Conservation (phyloP, 2,113 vertebrate species). For the Eleginops maclovinus region DNA sequence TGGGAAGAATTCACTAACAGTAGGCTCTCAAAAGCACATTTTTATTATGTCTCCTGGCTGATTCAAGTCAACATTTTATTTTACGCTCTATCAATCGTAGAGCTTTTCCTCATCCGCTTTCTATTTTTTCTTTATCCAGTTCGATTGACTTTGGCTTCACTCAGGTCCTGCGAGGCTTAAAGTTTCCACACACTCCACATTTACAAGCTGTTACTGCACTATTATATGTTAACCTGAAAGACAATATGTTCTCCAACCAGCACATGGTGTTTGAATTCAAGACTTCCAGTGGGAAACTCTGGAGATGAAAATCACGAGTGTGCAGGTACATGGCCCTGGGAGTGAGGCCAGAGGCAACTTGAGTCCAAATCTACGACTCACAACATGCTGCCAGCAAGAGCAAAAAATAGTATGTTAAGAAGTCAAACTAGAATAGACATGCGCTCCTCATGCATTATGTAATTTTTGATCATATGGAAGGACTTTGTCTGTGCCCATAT, state of each 20-base stretch:
- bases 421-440: neutral
- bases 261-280: conserved; percentile 51
- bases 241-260: conserved; percentile 49
- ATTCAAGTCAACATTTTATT: conserved; percentile 32
- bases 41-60: conserved; percentile 17
- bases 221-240: conserved; percentile 66
- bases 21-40: neutral
- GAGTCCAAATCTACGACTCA: conserved; percentile 20
- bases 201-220: conserved; percentile 74
- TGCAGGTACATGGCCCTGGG: conserved; percentile 42
- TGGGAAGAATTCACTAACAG: conserved; percentile 24
- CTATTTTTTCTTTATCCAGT: conserved; percentile 23
- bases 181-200: conserved; percentile 62
- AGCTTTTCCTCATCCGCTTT: conserved; percentile 22
- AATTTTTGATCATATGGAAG: conserved; percentile 55
- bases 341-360: neutral
- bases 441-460: conserved; percentile 23
- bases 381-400: conserved; percentile 2
- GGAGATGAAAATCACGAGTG: conserved; percentile 38
- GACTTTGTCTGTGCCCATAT: conserved; percentile 19
- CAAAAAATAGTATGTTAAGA: neutral
- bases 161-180: conserved; percentile 36
- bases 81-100: conserved; percentile 4
- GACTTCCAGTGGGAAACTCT: conserved; percentile 43
- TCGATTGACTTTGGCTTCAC: conserved; percentile 58